Conservation (phyloP, 2,888 invertebrate species). For the Tetramorium bicarinatum region DNA sequence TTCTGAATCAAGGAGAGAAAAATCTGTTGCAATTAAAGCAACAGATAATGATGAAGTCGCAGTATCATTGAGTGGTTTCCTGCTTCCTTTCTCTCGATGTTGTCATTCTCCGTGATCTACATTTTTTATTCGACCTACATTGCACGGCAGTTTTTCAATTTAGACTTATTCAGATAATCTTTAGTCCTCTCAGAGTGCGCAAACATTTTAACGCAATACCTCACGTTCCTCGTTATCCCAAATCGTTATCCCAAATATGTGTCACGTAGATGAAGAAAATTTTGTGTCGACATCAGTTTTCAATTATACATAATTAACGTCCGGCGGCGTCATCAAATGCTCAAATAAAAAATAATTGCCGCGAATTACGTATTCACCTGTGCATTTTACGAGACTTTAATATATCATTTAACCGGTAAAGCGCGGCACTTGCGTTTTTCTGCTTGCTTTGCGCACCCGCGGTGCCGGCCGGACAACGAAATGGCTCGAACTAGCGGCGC, state of each 20-base stretch:
- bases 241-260: not conserved
- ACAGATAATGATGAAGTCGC: conserved; percentile 4
- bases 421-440: conserved; percentile 12
- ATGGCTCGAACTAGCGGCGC: not conserved
- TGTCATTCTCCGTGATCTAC: conserved; percentile 43
- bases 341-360: not conserved
- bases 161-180: conserved; percentile 11
- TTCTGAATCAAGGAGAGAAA: not conserved
- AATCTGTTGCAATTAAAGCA: not conserved
- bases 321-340: not conserved
- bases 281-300: not conserved
- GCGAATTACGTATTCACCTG: conserved; percentile 47
- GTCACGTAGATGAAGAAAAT: not conserved
- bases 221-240: not conserved
- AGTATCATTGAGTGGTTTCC: conserved; percentile 47
- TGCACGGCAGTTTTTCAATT: conserved; percentile 11
- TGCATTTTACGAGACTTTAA: conserved; percentile 61
- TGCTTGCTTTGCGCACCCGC: conserved; percentile 1
- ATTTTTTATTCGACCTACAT: conserved; percentile 12
- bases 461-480: not conserved
- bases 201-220: conserved; percentile 4
- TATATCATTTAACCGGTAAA: conserved; percentile 32
- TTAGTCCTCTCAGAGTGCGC: not conserved
- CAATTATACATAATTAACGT: conserved; percentile 18
- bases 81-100: conserved; percentile 49